Evolutionary conservation across 2,888 invertebrate species (phyloP).

Genomic region (Heliconius sara): DNA sequence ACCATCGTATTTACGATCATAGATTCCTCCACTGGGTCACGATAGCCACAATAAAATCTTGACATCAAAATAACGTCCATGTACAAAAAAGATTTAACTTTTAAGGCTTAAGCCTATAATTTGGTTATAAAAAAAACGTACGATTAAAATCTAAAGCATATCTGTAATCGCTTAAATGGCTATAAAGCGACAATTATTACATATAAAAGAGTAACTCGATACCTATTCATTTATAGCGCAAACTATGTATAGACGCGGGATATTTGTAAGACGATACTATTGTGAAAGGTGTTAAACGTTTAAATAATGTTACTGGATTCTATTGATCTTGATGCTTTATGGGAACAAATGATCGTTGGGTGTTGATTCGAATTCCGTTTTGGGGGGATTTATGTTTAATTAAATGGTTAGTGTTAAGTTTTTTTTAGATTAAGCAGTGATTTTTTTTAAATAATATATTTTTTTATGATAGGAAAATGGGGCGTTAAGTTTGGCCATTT

Average conservation of each 20-base stretch:
- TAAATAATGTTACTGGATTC: constrained; percentile 15
- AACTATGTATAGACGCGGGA: constrained; percentile 42
- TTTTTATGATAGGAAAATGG: no score
- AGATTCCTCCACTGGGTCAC: background rate
- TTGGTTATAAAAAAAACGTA: constrained; percentile 3
- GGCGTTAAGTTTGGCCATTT: no score
- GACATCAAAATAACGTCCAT: background rate
- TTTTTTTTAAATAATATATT: background rate
- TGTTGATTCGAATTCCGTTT: background rate
- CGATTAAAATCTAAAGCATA: constrained; percentile 35
- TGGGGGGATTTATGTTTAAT: background rate
- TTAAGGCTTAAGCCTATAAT: constrained; percentile 8
- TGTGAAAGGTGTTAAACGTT: constrained; percentile 53
- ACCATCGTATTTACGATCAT: background rate
- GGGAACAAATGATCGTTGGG: background rate
- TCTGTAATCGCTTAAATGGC: constrained; percentile 56
- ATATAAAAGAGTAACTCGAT: constrained; percentile 44
- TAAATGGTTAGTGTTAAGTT: no score
- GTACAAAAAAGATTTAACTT: background rate
- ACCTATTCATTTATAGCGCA: constrained; percentile 42
- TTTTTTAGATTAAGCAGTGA: background rate
- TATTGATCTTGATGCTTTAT: constrained; percentile 28
- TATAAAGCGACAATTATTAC: constrained; percentile 59
- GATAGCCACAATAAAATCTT: background rate
- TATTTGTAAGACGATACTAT: constrained; percentile 59